Evolutionary conservation across 2,888 invertebrate genomes (phyloP).

Genomic region (Conus canariensis): DNA sequence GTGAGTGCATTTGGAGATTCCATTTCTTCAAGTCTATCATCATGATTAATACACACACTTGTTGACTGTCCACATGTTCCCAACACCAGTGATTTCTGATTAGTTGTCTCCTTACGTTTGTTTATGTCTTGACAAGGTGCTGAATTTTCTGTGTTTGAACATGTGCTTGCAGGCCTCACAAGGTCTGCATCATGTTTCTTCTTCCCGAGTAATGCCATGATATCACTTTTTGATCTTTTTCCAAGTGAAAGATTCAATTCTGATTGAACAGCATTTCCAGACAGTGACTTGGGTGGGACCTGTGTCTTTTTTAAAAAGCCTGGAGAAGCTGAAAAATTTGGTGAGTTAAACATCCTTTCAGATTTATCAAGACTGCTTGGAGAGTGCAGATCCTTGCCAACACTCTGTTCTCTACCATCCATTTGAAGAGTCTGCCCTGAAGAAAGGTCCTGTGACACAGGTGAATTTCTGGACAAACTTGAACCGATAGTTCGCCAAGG

Average conservation of each 20-base stretch:
- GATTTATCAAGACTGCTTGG: not conserved
- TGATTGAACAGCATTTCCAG: not conserved
- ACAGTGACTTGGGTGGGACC: not conserved
- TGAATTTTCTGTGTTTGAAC: not conserved
- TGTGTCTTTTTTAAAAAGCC: not conserved
- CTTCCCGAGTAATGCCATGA: slow-evolving; percentile 42
- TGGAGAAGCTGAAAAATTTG: not conserved
- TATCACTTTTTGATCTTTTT: slow-evolving; percentile 36
- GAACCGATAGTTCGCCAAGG: slow-evolving; percentile 52
- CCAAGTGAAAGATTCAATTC: not conserved
- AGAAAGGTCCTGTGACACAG: not conserved
- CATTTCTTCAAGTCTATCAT: not conserved
- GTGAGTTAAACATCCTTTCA: not conserved
- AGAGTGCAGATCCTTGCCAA: not conserved
- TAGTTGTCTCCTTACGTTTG: not conserved
- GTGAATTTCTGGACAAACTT: not conserved
- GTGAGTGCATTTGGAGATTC: not conserved
- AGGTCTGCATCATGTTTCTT: not conserved
- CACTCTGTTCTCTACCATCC: not conserved
- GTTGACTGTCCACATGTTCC: not conserved
- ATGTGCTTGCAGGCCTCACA: not conserved
- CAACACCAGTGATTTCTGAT: not conserved
- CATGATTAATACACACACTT: not conserved
- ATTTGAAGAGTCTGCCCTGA: not conserved
- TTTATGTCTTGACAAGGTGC: not conserved